phyloP scores from a whole-genome alignment of 2,113 vertebrate species.

The Pelecanus crispus region DNA sequence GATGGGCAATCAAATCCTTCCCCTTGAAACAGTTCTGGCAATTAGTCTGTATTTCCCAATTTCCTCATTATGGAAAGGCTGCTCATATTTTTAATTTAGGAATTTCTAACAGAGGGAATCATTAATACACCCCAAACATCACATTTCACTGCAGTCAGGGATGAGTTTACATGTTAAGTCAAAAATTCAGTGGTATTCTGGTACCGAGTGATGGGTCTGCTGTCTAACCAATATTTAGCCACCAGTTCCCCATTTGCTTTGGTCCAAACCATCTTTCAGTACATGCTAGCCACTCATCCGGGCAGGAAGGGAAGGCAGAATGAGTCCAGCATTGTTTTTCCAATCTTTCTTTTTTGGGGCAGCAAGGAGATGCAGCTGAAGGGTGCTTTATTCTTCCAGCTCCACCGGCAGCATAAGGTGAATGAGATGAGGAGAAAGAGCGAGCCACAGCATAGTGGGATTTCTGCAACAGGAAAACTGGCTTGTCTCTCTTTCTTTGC shows the following conservation, averaged over 20 bases:
- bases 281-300: fast-evolving
- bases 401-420: neutral
- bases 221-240: neutral
- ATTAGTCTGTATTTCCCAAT: neutral
- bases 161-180: neutral
- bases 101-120: neutral
- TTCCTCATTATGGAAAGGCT: neutral
- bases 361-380: neutral
- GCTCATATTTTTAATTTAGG: neutral
- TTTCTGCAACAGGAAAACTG: neutral
- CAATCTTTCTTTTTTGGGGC: neutral
- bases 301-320: neutral
- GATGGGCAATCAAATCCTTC: neutral
- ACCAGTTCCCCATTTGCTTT: neutral
- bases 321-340: neutral
- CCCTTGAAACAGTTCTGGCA: neutral
- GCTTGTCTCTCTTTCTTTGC: neutral
- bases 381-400: neutral
- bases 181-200: neutral
- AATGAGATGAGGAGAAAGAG: neutral
- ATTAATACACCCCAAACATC: neutral
- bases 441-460: fast-evolving
- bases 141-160: neutral
- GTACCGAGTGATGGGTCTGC: neutral
- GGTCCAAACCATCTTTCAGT: neutral